phyloP scores from a whole-genome alignment of 2,113 vertebrate species.

The Pavo muticus region DNA sequence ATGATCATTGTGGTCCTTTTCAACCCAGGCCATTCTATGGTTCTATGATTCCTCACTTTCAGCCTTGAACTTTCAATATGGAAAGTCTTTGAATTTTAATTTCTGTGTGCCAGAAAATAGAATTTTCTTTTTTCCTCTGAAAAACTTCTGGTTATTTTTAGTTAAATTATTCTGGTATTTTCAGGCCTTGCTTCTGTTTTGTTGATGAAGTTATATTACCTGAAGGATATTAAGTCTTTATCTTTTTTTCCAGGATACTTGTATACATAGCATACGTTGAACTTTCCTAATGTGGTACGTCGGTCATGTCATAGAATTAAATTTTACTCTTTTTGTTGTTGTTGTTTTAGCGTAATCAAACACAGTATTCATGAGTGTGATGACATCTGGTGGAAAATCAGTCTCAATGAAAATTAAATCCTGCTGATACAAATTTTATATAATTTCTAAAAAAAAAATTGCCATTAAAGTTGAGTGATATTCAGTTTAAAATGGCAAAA shows the following conservation, averaged over 20 bases:
- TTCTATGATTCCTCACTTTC: neutral
- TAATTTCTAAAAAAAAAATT: neutral
- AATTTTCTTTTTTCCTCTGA: neutral
- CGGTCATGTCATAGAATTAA: neutral
- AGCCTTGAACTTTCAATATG: neutral
- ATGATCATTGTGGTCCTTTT: no score
- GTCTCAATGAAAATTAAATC: neutral
- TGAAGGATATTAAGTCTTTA: neutral
- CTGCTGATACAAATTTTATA: neutral
- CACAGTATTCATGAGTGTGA: neutral
- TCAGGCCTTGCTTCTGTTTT: neutral
- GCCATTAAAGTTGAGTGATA: neutral
- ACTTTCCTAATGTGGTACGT: neutral
- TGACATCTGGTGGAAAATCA: fast-evolving
- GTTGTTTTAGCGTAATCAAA: neutral
- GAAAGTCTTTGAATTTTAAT: neutral
- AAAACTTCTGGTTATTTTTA: neutral
- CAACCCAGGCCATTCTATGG: no score
- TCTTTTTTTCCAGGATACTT: neutral
- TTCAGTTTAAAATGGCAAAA: neutral
- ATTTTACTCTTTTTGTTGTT: no score
- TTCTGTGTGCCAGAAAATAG: neutral
- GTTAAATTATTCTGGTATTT: neutral
- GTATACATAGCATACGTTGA: neutral
- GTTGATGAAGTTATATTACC: neutral